These are phyloP conservation scores for Pristionchus exspectatus DNA, from an alignment of 2,888 invertebrate species.

Conservation along the genomic window DNA sequence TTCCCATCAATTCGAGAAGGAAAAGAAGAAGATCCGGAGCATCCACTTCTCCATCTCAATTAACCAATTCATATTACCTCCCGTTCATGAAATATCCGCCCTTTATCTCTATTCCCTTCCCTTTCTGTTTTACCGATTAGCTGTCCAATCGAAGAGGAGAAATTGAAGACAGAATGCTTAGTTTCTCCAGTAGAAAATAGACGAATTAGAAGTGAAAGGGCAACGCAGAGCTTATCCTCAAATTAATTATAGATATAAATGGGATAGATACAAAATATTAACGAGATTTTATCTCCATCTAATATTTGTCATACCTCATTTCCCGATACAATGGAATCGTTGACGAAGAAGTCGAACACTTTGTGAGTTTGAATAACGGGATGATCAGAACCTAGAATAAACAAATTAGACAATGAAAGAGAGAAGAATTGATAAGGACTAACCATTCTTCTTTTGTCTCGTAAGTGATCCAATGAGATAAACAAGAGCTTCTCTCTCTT, in stretches of 20 bases:
- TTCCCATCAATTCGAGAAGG: constrained; percentile 49
- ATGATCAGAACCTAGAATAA: neutral
- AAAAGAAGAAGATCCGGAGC: constrained; percentile 29
- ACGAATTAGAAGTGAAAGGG: constrained; percentile 39
- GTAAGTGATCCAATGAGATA: constrained; percentile 47
- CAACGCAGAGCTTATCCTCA: constrained; percentile 11
- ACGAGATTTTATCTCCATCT: neutral
- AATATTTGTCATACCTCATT: neutral
- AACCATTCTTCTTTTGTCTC: constrained; percentile 40
- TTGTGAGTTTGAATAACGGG: neutral
- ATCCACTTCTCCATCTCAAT: neutral
- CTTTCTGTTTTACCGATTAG: neutral
- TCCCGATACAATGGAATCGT: neutral
- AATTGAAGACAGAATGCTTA: constrained; percentile 23
- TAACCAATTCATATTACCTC: neutral
- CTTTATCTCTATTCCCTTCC: neutral
- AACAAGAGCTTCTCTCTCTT: constrained; percentile 43
- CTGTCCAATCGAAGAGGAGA: neutral
- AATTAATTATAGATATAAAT: neutral
- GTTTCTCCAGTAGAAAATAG: constrained; percentile 41
- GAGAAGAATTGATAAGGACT: neutral
- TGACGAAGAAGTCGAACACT: neutral
- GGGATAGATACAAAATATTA: neutral
- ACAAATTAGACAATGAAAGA: neutral
- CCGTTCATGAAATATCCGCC: neutral